Evolutionary conservation across 2,888 invertebrate species (phyloP).

Genomic region (Tortricodes alternella): DNA sequence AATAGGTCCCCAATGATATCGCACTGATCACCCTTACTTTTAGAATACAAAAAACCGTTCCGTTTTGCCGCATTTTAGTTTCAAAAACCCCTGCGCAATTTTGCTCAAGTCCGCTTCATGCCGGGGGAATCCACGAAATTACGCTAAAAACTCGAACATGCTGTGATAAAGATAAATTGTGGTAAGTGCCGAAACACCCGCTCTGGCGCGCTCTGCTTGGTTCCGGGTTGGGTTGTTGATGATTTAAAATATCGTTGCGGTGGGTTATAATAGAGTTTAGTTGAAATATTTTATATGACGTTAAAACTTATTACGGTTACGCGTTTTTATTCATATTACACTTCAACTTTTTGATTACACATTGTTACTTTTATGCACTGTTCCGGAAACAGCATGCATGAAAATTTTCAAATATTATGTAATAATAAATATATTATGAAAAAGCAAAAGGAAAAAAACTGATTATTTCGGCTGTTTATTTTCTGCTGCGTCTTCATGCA

Average conservation of each 20-base stretch:
- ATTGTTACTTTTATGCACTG: no score
- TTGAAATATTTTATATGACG: no score
- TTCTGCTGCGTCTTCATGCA: no score
- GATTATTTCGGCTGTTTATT: no score
- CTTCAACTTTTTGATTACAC: no score
- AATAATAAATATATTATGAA: no score
- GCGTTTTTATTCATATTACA: no score
- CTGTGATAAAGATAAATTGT: conserved; percentile 32
- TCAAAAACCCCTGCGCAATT: conserved; percentile 17
- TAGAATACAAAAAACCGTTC: background rate
- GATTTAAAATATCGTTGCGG: background rate
- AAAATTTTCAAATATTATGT: no score
- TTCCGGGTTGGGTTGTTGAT: background rate
- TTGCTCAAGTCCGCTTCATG: conserved; percentile 5
- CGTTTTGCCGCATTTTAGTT: conserved; percentile 29
- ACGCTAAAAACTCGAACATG: conserved; percentile 29
- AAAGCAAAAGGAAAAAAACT: no score
- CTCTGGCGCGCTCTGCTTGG: conserved; percentile 11
- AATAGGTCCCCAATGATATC: no score
- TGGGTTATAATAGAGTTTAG: background rate
- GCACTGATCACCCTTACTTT: background rate
- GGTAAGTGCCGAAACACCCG: conserved; percentile 25
- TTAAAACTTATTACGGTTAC: no score
- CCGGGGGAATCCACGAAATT: conserved; percentile 25
- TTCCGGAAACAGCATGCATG: no score